Conservation (phyloP, 2,888 invertebrate genomes). For the Drosophila monieri region DNA sequence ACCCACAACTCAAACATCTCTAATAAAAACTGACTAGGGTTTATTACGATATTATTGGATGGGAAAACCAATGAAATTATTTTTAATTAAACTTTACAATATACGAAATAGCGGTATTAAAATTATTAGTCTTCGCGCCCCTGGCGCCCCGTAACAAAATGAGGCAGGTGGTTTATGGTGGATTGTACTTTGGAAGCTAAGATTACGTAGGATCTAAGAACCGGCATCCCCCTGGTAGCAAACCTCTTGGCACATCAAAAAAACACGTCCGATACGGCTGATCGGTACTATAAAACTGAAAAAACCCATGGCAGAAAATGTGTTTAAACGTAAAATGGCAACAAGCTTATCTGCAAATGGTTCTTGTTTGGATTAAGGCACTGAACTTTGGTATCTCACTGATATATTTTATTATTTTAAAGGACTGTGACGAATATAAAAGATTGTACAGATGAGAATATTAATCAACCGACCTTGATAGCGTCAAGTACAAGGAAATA, state of each 20-base stretch:
- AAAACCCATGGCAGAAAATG: not conserved
- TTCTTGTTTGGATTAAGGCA: slow-evolving; percentile 42
- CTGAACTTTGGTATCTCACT: slow-evolving; percentile 55
- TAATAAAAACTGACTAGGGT: not conserved
- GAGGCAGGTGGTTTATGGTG: not conserved
- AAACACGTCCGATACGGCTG: slow-evolving; percentile 22
- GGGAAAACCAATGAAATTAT: slow-evolving; percentile 11
- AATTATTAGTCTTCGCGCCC: not conserved
- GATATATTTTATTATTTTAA: slow-evolving; percentile 32
- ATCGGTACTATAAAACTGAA: slow-evolving; percentile 30
- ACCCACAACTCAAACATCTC: not conserved
- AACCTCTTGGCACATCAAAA: slow-evolving; percentile 15
- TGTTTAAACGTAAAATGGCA: slow-evolving; percentile 1
- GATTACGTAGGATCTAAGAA: not conserved
- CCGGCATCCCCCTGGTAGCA: slow-evolving; percentile 7
- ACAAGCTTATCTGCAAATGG: slow-evolving; percentile 30
- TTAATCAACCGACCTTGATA: not conserved
- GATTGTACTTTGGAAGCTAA: not conserved
- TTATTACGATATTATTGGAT: slow-evolving; percentile 8
- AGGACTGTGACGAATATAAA: slow-evolving; percentile 14
- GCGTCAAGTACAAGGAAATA: slow-evolving; percentile 7
- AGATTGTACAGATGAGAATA: slow-evolving; percentile 28
- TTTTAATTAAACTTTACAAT: slow-evolving; percentile 17
- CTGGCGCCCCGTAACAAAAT: too few species aligned
- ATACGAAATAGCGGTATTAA: not conserved